Evolutionary conservation across 2,888 invertebrate genomes (phyloP).

Genomic region (Meteorus colon): DNA sequence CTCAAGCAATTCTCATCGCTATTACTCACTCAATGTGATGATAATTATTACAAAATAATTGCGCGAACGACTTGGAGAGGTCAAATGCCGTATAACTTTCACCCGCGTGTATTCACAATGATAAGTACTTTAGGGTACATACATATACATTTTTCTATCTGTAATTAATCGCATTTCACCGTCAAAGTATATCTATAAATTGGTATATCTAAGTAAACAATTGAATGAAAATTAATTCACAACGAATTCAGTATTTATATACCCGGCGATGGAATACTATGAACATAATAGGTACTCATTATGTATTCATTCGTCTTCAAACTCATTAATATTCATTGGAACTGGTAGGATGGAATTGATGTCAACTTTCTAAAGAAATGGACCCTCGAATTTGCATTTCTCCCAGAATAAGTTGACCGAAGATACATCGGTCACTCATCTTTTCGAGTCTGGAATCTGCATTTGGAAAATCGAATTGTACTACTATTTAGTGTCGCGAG

Average conservation of each 20-base stretch:
- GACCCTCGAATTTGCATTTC: neutral
- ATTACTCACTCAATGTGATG: conserved; percentile 38
- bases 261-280: neutral
- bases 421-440: too few species aligned
- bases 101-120: neutral
- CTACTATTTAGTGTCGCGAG: neutral
- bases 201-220: neutral
- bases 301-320: neutral
- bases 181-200: neutral
- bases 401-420: neutral
- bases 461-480: neutral
- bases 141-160: conserved; percentile 17
- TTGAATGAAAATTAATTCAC: neutral
- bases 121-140: conserved; percentile 14
- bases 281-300: neutral
- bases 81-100: conserved; percentile 41
- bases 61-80: conserved; percentile 23
- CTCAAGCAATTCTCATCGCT: conserved; percentile 27
- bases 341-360: too few species aligned
- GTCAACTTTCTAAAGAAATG: too few species aligned
- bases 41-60: conserved; percentile 45
- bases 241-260: neutral
- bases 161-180: conserved; percentile 17
- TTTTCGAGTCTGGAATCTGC: neutral
- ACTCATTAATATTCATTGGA: neutral